phyloP scores from a whole-genome alignment of 2,113 vertebrate genomes.

The Prinia subflava region DNA sequence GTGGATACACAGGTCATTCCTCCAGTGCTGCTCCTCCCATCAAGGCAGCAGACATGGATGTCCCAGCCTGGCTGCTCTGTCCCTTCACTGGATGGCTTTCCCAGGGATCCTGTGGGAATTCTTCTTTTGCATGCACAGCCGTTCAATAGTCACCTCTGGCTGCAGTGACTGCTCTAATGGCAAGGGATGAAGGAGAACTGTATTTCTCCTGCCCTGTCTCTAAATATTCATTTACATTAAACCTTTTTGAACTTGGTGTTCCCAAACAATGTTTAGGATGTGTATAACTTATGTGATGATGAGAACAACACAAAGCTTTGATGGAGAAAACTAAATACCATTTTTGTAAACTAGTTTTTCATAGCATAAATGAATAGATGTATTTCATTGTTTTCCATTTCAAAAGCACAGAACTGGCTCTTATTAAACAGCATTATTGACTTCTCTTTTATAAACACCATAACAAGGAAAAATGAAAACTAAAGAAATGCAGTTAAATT shows the following conservation, averaged over 20 bases:
- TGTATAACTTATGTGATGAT: background rate
- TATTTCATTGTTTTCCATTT: background rate
- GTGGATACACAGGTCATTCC: background rate
- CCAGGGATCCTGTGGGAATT: background rate
- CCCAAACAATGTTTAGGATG: background rate
- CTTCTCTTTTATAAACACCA: background rate
- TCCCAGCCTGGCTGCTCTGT: background rate
- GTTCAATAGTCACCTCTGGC: background rate
- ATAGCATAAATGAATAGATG: background rate
- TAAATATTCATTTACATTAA: background rate
- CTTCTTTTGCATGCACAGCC: background rate
- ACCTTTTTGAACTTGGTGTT: background rate
- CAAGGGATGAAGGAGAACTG: background rate
- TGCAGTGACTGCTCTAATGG: background rate
- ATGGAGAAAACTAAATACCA: background rate
- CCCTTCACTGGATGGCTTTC: background rate
- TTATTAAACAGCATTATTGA: background rate
- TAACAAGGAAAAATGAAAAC: background rate
- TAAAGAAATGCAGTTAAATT: background rate
- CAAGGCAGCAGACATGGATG: background rate
- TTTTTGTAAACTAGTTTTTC: background rate
- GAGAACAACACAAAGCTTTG: background rate
- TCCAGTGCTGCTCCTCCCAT: background rate
- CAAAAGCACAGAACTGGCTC: background rate
- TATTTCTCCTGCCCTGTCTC: background rate